Conservation (phyloP, 2,113 vertebrate genomes). For the Tetrax tetrax region DNA sequence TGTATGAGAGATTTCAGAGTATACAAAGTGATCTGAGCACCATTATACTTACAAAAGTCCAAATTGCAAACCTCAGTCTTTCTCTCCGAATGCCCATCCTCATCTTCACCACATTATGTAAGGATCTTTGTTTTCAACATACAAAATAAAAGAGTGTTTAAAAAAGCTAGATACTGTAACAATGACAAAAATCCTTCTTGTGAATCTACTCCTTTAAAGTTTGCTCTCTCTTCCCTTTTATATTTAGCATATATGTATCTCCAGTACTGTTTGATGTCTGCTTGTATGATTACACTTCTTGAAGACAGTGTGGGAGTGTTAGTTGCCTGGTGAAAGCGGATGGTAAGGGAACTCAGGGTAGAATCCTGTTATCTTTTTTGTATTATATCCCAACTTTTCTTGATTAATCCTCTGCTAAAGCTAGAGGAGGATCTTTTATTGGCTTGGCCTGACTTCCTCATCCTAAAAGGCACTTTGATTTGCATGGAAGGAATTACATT, state of each 20-base stretch:
- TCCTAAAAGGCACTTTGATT: slow-evolving; percentile 37
- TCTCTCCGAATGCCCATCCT: neutral
- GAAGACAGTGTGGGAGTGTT: neutral
- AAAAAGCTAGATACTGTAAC: neutral
- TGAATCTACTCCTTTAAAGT: neutral
- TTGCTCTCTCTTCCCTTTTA: neutral
- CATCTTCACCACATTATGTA: neutral
- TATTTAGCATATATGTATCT: neutral
- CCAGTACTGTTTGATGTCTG: slow-evolving; percentile 4
- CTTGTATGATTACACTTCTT: neutral
- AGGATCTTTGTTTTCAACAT: neutral
- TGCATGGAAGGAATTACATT: slow-evolving; percentile 17
- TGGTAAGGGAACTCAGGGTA: neutral
- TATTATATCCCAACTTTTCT: neutral
- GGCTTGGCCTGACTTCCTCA: slow-evolving; percentile 1
- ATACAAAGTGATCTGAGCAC: neutral
- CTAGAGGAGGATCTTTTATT: neutral
- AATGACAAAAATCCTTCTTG: slow-evolving; percentile 10
- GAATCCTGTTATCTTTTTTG: neutral
- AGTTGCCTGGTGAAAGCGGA: neutral
- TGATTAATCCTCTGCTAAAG: slow-evolving; percentile 17
- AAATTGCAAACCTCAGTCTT: neutral
- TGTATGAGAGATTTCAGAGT: neutral
- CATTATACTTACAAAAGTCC: neutral
- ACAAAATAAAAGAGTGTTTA: neutral